Evolutionary conservation across 2,888 invertebrate genomes (phyloP).

Genomic region (Mylabris sibirica): DNA sequence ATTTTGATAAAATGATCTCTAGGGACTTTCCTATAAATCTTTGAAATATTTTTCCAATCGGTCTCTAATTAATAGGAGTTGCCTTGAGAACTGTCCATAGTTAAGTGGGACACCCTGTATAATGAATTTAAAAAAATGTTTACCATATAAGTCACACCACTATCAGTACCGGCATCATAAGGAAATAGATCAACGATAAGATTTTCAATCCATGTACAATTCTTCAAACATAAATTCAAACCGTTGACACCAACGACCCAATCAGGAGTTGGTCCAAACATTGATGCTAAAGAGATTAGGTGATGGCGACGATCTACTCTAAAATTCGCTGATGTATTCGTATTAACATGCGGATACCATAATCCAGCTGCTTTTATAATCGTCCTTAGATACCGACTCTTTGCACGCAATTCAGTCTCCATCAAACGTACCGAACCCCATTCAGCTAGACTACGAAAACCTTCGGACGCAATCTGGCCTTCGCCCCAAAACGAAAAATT

Average conservation of each 20-base stretch:
- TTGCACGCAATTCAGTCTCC: conserved; percentile 87
- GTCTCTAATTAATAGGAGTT: no score
- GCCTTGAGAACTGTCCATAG: no score
- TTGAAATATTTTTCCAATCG: no score
- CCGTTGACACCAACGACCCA: conserved; percentile 96
- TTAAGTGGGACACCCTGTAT: no score
- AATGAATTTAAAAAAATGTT: no score
- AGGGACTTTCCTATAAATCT: no score
- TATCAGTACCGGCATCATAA: conserved; percentile 96
- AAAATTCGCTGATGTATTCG: conserved; percentile 82
- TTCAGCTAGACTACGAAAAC: conserved; percentile 84
- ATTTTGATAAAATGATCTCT: no score
- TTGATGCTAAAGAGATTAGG: conserved; percentile 84
- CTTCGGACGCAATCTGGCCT: conserved; percentile 85
- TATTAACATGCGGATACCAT: conserved; percentile 88
- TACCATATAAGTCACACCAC: conserved; percentile 90
- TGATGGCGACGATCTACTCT: conserved; percentile 86
- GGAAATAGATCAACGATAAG: conserved; percentile 87
- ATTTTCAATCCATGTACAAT: conserved; percentile 92
- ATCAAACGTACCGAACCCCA: conserved; percentile 88
- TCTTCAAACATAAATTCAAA: conserved; percentile 83
- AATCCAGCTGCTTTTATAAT: conserved; percentile 89
- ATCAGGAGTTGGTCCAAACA: conserved; percentile 96
- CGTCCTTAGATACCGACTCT: conserved; percentile 79
- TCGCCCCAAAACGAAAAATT: conserved; percentile 94